Evolutionary conservation across 2,113 vertebrate genomes (phyloP).

Genomic region (Takifugu flavidus): DNA sequence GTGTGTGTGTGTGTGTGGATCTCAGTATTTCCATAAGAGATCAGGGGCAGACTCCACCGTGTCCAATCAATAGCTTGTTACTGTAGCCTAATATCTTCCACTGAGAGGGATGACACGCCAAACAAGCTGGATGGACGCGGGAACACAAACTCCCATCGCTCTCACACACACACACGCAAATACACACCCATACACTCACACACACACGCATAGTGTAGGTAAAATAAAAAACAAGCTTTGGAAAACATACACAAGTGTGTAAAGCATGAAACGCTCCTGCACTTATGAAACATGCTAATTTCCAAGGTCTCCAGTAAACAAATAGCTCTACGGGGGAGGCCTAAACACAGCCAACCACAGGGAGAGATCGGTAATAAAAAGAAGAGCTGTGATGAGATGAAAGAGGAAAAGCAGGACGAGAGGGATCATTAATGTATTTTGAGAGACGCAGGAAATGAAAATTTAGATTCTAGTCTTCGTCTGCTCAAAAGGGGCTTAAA

Average conservation of each 20-base stretch:
- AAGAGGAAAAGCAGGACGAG: slow-evolving; percentile 23
- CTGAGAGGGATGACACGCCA: slow-evolving; percentile 20
- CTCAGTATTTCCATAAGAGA: slow-evolving; percentile 48
- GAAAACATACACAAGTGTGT: background rate
- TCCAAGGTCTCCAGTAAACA: slow-evolving; percentile 56
- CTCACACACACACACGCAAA: slow-evolving; percentile 6
- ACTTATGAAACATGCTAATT: slow-evolving; percentile 51
- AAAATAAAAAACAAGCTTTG: background rate
- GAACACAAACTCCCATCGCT: background rate
- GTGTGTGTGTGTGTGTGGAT: slow-evolving; percentile 23
- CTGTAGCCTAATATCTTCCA: slow-evolving; percentile 54
- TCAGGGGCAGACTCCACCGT: slow-evolving; percentile 36
- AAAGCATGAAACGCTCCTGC: background rate
- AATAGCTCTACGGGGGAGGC: slow-evolving; percentile 48
- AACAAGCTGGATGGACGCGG: slow-evolving; percentile 2
- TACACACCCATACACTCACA: slow-evolving; percentile 6
- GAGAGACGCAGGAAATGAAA: slow-evolving; percentile 55
- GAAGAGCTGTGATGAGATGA: slow-evolving; percentile 16
- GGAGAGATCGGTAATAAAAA: slow-evolving; percentile 28
- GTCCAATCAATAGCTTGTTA: slow-evolving; percentile 67
- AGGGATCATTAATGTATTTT: slow-evolving; percentile 38
- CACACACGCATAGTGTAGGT: background rate
- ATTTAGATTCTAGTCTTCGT: slow-evolving; percentile 40
- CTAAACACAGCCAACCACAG: slow-evolving; percentile 33
- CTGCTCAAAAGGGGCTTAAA: slow-evolving; percentile 25